Evolutionary conservation across 2,113 vertebrate genomes (phyloP).

Genomic region (Tamias sibiricus): DNA sequence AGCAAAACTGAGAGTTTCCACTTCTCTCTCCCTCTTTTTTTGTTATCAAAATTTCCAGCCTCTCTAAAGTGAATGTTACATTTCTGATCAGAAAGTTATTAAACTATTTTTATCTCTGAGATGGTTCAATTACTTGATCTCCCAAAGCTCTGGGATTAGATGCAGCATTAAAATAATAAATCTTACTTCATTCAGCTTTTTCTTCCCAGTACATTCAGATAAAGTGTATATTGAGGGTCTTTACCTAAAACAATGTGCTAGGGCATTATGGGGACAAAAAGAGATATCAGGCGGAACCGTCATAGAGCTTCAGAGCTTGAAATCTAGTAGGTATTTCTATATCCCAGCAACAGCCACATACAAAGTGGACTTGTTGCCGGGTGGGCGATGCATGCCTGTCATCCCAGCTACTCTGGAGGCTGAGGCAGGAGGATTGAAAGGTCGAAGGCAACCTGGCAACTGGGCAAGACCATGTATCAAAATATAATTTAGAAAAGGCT

Average conservation of each 20-base stretch:
- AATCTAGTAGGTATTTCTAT: not conserved
- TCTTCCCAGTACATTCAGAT: not conserved
- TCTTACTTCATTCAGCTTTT: not conserved
- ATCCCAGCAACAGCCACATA: not conserved
- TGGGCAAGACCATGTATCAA: not conserved
- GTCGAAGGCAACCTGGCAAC: not conserved
- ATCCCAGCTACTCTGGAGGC: not conserved
- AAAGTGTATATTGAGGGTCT: not conserved
- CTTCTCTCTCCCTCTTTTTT: not conserved
- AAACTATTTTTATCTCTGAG: not conserved
- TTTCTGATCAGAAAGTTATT: not conserved
- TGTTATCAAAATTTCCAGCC: not conserved
- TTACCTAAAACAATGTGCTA: not conserved
- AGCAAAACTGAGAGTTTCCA: not conserved
- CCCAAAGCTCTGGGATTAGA: not conserved
- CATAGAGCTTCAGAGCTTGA: not conserved
- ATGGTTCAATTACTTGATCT: slow-evolving; percentile 28
- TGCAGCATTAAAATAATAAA: slow-evolving; percentile 20
- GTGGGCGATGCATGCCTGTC: no score
- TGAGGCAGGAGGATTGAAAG: not conserved
- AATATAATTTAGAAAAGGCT: not conserved
- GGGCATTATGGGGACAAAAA: not conserved
- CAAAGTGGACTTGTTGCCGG: not conserved
- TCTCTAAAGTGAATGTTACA: not conserved
- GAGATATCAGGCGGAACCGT: not conserved